Percentiles rank a stretch among this genome's conserved stretches.
phyloP scores from a whole-genome alignment of 2,888 invertebrate species.

The Leucophenga maculata region DNA sequence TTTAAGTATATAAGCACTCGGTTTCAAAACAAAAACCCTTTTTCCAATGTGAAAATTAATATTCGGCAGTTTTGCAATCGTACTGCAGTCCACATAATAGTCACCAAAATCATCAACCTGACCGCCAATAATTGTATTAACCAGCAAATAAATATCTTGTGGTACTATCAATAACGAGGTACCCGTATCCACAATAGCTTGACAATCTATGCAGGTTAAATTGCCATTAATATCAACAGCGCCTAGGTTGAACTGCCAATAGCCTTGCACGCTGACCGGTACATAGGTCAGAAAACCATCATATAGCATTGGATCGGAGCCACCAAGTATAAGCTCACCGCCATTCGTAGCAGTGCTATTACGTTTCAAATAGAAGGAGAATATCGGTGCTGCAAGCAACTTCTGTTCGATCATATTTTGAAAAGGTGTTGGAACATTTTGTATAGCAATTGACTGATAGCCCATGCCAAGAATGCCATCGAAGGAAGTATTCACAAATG shows the following conservation, averaged over 20 bases:
- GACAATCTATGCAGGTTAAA: conserved; percentile 80
- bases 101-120: neutral
- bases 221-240: conserved; percentile 74
- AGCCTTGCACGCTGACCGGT: conserved; percentile 84
- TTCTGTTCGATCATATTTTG: conserved; percentile 89
- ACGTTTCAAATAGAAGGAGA: conserved; percentile 91
- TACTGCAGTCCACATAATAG: conserved; percentile 81
- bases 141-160: too few relatives aligned
- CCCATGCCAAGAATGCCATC: conserved; percentile 97
- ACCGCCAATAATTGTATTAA: neutral
- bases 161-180: conserved; percentile 96
- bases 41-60: conserved; percentile 84
- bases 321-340: conserved; percentile 91
- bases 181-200: conserved; percentile 95
- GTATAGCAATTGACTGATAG: conserved; percentile 87
- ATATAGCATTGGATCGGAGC: conserved; percentile 90
- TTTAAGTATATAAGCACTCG: conserved; percentile 82
- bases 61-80: conserved; percentile 82
- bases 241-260: conserved; percentile 97
- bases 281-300: conserved; percentile 77
- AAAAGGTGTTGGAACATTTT: conserved; percentile 90
- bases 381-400: conserved; percentile 79
- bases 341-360: conserved; percentile 81
- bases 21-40: conserved; percentile 80
- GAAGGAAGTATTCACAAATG: conserved; percentile 96